Evolutionary conservation across 2,797 vertebrate species (phyloP), one percentile per base, ranked within the genome.

Genomic region (Botia kubotai): DNA sequence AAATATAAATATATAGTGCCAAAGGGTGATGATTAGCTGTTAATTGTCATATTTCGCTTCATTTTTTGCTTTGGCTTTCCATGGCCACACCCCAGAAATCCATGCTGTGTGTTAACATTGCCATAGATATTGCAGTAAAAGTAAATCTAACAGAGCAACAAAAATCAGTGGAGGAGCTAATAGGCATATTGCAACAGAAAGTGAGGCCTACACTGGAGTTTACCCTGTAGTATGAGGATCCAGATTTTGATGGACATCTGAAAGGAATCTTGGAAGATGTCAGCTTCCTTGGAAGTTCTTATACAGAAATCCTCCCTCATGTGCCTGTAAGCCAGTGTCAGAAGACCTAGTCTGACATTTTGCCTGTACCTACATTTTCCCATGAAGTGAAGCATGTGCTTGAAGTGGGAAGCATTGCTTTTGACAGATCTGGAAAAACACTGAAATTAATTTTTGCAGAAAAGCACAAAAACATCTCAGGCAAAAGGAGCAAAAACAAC

Each of bases 161-260:
- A 19, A 10, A 78, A 17, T 78, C 65, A 7, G 75, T 78, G 10
- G 17, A 78, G 1, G 65, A 78, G 0, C 75, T 78, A 43, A 78
- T 33, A 4, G 11, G 0, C 62, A 68, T 78, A 43, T 11, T 78
- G 46, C 17, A 21, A 69, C 50, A 69, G 1, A 78, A 78, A 43
- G 17, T 46, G 26, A 74, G 46, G 55, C 55, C 55, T 46, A 78
- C 52, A 43, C 65, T 78, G 63, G 29, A 78, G 12, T 77, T 80
- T 33, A 70, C n/a, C 10, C 26, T 77, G 6, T 66, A 66, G 4
- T 77, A 77, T 72, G 55, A 82, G 33, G 72, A 70, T 81, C 33
- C 65, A 8, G 80, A 82, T 17, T 82, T 82, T 77, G 17, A 23
- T 57, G 73, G 73, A 71, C 39, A 77, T 16, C 73, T 82, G 6